These are phyloP conservation scores for Lamproptera curius DNA, from an alignment of 2,888 invertebrate species.

Conservation along the genomic window DNA sequence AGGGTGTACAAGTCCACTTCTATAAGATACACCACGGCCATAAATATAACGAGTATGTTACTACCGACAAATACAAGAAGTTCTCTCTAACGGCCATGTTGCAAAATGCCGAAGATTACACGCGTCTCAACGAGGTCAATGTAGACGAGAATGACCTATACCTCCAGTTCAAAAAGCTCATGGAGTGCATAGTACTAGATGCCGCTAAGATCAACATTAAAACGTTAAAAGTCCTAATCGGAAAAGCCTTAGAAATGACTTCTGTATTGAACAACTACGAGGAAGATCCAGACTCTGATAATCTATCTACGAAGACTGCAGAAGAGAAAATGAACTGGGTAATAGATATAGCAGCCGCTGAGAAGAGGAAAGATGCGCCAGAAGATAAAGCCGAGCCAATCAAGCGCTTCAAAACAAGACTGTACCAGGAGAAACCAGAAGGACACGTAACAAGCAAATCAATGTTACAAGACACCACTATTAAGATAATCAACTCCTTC, in stretches of 20 bases:
- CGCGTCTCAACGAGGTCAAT: conserved; percentile 13
- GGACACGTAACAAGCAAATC: not conserved
- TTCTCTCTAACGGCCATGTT: conserved; percentile 37
- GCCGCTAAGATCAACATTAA: conserved; percentile 38
- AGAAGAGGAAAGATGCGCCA: conserved; percentile 6
- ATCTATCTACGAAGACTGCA: conserved; percentile 23
- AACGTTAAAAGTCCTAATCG: conserved; percentile 38
- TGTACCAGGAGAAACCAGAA: not conserved
- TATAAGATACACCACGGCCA: conserved; percentile 48
- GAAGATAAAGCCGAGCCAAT: conserved; percentile 12
- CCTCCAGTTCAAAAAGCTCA: conserved; percentile 43
- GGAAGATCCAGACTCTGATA: conserved; percentile 24
- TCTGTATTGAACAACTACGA: conserved; percentile 36
- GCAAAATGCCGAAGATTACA: conserved; percentile 26
- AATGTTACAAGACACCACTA: conserved; percentile 12
- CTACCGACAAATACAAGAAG: conserved; percentile 35
- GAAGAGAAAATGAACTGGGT: conserved; percentile 38
- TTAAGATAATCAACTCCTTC: conserved; percentile 28
- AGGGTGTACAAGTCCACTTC: conserved; percentile 48
- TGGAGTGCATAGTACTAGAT: conserved; percentile 38
- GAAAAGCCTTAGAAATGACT: conserved; percentile 50
- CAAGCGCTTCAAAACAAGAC: conserved; percentile 18
- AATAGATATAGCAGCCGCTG: conserved; percentile 24
- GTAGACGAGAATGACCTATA: conserved; percentile 37
- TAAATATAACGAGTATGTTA: conserved; percentile 25